phyloP scores from a whole-genome alignment of 2,113 vertebrate genomes.

The Albula glossodonta region DNA sequence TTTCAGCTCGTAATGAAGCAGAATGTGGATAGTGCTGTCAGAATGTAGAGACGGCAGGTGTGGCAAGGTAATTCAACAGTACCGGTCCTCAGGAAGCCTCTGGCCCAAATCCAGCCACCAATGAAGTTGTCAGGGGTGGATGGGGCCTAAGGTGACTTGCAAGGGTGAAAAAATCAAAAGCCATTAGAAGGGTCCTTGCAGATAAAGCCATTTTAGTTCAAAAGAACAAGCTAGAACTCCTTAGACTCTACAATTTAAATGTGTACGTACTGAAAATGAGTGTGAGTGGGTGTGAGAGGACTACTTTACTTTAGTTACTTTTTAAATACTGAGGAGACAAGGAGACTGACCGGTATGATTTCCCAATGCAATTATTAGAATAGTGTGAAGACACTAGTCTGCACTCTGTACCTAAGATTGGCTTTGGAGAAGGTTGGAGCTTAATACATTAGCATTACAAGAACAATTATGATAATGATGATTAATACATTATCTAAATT shows the following conservation, averaged over 20 bases:
- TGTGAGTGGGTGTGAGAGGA: no score
- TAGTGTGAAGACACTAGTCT: no score
- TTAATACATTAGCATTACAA: background rate
- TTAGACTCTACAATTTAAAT: background rate
- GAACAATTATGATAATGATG: background rate
- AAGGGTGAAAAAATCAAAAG: constrained; percentile 5
- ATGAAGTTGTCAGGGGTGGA: constrained; percentile 48
- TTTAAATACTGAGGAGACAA: no score
- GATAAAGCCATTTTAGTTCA: background rate
- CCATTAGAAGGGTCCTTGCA: background rate
- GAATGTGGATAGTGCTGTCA: background rate
- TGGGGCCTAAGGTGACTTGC: constrained; percentile 42
- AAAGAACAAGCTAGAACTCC: background rate
- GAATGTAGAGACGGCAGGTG: background rate
- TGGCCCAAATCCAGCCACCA: constrained; percentile 53
- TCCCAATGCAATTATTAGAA: no score
- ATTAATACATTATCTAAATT: background rate
- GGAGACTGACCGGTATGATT: no score
- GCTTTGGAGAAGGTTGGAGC: background rate
- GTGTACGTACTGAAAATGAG: background rate
- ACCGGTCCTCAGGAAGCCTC: constrained; percentile 42
- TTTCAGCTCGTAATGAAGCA: background rate
- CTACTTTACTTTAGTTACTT: no score
- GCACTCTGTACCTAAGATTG: no score
- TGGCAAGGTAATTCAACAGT: constrained; percentile 18